These are phyloP conservation scores for Grus americana DNA, from an alignment of 2,113 vertebrate genomes.

Conservation along the genomic window DNA sequence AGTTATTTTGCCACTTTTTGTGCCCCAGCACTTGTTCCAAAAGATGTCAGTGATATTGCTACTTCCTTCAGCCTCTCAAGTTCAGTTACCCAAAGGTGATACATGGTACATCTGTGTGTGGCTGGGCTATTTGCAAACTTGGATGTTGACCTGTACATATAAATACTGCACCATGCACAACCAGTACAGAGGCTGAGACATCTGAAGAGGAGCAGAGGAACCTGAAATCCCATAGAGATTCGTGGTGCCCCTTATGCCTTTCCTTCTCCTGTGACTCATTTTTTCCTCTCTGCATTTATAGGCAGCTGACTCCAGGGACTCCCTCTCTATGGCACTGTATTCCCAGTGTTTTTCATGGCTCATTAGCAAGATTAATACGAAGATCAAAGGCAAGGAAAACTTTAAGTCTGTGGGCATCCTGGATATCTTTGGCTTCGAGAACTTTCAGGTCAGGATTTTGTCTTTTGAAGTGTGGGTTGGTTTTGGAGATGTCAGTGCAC, in stretches of 20 bases:
- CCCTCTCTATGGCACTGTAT: constrained; percentile 91
- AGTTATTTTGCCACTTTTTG: neutral
- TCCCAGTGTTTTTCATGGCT: constrained; percentile 95
- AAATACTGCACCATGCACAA: neutral
- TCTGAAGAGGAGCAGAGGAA: neutral
- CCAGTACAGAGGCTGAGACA: neutral
- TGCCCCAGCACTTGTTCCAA: neutral
- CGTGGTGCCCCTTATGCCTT: neutral
- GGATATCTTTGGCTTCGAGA: constrained; percentile 94
- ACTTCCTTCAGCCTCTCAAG: neutral
- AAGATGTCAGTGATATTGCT: neutral
- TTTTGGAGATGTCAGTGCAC: neutral
- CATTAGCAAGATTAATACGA: constrained; percentile 89
- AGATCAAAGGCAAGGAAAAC: constrained; percentile 90
- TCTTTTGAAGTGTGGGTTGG: neutral
- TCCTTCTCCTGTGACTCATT: neutral
- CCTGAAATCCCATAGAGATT: neutral
- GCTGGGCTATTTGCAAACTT: neutral
- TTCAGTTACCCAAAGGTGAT: neutral
- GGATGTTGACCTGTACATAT: neutral
- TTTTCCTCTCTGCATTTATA: constrained; percentile 53
- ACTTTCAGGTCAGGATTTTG: constrained; percentile 84
- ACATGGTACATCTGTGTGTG: neutral
- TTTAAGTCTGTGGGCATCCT: constrained; percentile 95
- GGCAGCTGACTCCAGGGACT: constrained; percentile 90